These are phyloP conservation scores for Raja brachyura DNA, from an alignment of 2,113 vertebrate genomes.

Conservation along the genomic window DNA sequence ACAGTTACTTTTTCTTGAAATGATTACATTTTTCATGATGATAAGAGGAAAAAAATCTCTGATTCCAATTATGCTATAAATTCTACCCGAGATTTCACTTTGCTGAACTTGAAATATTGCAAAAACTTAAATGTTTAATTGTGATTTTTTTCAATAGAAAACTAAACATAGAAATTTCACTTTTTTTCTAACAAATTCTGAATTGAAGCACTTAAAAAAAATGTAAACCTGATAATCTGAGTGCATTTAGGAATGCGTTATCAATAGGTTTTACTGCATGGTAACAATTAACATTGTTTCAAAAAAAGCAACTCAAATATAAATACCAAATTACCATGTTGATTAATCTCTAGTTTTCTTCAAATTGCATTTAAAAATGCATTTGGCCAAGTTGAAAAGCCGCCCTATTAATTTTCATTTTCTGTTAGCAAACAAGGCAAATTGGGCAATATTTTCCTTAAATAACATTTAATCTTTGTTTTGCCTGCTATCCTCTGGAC, in stretches of 20 bases:
- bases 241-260: not conserved
- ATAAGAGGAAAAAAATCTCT: not conserved
- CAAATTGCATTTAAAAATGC: slow-evolving; percentile 40
- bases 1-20: not conserved
- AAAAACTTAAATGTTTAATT: not conserved
- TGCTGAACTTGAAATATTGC: not conserved
- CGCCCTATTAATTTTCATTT: slow-evolving; percentile 49
- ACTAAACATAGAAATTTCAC: not conserved
- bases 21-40: not conserved
- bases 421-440: slow-evolving; percentile 49
- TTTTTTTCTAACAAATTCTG: not conserved
- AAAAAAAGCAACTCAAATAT: not conserved
- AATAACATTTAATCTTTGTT: slow-evolving; percentile 31
- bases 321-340: not conserved
- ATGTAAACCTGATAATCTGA: not conserved
- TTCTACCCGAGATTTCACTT: not conserved
- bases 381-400: not conserved
- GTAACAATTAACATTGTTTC: not conserved
- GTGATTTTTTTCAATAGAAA: too few relatives aligned
- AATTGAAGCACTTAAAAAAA: not conserved
- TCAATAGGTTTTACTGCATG: not conserved
- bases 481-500: slow-evolving; percentile 8
- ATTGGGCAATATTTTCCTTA: slow-evolving; percentile 41
- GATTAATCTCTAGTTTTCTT: slow-evolving; percentile 40
- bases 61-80: not conserved